Conservation (phyloP, 2,888 invertebrate species). For the Azorinus chamasolen region DNA sequence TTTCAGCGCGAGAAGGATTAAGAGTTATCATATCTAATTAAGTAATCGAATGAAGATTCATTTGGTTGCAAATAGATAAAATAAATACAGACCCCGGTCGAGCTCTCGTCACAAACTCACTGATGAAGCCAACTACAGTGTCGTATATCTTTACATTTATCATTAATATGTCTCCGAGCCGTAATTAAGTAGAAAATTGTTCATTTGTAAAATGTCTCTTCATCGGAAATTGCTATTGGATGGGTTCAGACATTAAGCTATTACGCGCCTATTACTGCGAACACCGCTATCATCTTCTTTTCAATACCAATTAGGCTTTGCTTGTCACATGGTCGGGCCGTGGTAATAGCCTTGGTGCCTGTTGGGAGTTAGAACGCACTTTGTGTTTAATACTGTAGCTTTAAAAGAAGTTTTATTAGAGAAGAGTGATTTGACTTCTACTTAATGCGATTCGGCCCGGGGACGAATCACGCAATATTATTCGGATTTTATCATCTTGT, state of each 20-base stretch:
- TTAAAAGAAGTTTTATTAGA: constrained; percentile 60
- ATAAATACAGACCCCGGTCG: constrained; percentile 37
- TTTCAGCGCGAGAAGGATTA: no score
- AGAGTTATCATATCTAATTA: no score
- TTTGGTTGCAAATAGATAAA: constrained; percentile 44
- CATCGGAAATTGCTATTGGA: constrained; percentile 60
- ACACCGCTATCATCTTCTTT: constrained; percentile 52
- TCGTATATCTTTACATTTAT: constrained; percentile 51
- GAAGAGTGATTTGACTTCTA: constrained; percentile 60
- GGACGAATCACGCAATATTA: constrained; percentile 55
- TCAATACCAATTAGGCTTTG: constrained; percentile 62
- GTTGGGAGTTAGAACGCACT: constrained; percentile 50
- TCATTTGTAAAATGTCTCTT: constrained; percentile 65
- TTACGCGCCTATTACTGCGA: constrained; percentile 59
- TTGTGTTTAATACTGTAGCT: constrained; percentile 59
- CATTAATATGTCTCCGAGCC: constrained; percentile 57
- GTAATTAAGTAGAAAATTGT: constrained; percentile 65
- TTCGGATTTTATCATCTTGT: constrained; percentile 62
- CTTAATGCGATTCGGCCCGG: constrained; percentile 44
- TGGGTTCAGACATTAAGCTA: constrained; percentile 65
- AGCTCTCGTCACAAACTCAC: background rate
- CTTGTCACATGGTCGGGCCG: constrained; percentile 50
- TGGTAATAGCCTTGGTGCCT: constrained; percentile 51
- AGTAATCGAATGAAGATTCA: constrained; percentile 19
- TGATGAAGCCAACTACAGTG: constrained; percentile 17